These are phyloP conservation scores for Lacerta bilineata DNA, from an alignment of 2,797 vertebrate species.

Conservation along the genomic window DNA sequence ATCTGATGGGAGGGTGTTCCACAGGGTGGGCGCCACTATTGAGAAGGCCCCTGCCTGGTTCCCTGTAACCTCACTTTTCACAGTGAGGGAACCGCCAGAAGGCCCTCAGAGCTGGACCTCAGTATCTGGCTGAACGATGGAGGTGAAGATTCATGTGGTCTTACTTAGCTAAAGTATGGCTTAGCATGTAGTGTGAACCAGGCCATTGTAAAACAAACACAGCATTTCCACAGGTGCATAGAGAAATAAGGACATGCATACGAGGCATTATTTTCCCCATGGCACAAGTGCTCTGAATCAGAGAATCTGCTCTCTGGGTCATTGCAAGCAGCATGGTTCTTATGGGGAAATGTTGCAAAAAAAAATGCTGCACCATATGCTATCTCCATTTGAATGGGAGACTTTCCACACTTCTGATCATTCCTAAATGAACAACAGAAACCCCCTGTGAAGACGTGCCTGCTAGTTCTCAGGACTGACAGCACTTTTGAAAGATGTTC, in stretches of 20 bases:
- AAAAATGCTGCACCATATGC: neutral
- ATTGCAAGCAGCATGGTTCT: neutral
- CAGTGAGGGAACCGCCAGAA: no score
- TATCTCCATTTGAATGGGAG: neutral
- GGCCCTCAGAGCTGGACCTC: no score
- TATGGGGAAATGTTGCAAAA: neutral
- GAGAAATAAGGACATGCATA: neutral
- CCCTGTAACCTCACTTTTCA: no score
- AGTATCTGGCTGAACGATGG: no score
- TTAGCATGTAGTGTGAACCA: no score
- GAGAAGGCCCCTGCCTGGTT: no score
- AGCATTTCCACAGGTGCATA: neutral
- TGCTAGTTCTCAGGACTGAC: constrained; percentile 12
- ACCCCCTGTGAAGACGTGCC: neutral
- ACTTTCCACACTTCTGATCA: neutral
- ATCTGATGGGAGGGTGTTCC: no score
- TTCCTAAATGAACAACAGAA: neutral
- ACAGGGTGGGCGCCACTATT: no score
- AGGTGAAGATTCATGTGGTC: no score
- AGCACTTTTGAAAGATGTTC: constrained; percentile 37
- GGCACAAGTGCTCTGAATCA: neutral
- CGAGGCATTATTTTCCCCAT: neutral
- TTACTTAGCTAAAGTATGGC: no score
- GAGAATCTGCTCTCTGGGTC: neutral
- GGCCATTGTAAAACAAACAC: neutral